Evolutionary conservation across 2,113 vertebrate genomes (phyloP), one percentile per base, ranked within the genome.

Genomic region (Indri indri): DNA sequence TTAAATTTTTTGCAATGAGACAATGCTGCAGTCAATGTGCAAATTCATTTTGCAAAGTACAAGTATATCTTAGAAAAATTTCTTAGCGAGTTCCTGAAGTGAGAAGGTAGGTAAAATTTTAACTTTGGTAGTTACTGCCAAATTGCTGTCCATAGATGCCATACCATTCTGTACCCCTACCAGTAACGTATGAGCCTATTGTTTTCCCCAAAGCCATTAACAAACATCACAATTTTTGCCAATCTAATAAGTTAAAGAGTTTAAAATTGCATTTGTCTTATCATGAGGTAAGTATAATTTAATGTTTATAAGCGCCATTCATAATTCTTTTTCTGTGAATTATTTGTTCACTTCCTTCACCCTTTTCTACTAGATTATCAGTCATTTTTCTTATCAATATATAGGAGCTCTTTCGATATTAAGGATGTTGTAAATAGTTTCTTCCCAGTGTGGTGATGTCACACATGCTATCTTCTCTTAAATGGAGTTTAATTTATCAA

Each of bases 301-400:
- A 65, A 34, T 61, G 59, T 90, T 42, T 83, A 27, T n/a, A 88
- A 74, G 25, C 52, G 34, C 22, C 32, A 68, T 79, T 37, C 71
- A 18, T 65, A 95, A 96, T 57, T 95, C 23, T 16, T 88, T 84
- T 84, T 52, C 45, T 90, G 17, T 91, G 47, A 74, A 90, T 50
- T 86, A 10, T 37, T 80, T 90, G 10, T 73, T 91, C 83, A 77
- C 61, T 83, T 80, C 37, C 68, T 71, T 85, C 81, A 59, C 13
- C 34, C 59, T 34, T 61, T 83, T 40, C 63, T 73, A n/a, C 30
- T 50, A 71, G 37, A 68, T 73, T 61, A 91, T 42, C 27, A 32
- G 40, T 88, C 40, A 18, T 74, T 93, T 90, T 93, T 94, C 57
- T 87, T 88, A 59, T 37, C 34, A 50, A 91, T 61, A 47, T 25